These are phyloP conservation scores for Electrophaes corylata DNA, from an alignment of 2,888 invertebrate genomes.

Conservation along the genomic window DNA sequence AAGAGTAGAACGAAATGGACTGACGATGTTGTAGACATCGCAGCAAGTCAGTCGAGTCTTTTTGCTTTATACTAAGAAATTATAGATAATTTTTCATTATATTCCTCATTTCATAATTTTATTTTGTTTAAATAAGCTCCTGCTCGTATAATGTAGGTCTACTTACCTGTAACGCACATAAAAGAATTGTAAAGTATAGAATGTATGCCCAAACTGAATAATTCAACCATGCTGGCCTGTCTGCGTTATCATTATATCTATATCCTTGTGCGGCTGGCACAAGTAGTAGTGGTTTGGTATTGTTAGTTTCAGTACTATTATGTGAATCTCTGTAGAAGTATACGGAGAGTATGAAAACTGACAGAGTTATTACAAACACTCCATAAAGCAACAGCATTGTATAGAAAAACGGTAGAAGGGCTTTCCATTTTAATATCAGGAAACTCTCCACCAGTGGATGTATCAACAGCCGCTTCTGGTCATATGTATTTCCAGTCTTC, in stretches of 20 bases:
- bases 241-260: conserved; percentile 8
- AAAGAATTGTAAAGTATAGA: conserved; percentile 14
- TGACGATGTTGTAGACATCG: no score
- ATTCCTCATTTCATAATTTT: no score
- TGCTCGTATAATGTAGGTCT: neutral
- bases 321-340: conserved; percentile 43
- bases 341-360: conserved; percentile 48
- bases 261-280: neutral
- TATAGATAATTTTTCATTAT: no score
- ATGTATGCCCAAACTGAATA: conserved; percentile 10
- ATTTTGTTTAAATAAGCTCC: no score
- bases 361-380: conserved; percentile 58
- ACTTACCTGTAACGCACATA: conserved; percentile 19
- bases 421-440: conserved; percentile 65
- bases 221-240: conserved; percentile 9
- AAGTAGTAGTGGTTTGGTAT: no score
- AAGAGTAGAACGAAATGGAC: no score
- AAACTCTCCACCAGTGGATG: conserved; percentile 71
- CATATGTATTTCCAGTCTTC: conserved; percentile 53
- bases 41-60: no score
- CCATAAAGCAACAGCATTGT: conserved; percentile 55
- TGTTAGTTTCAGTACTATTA: neutral
- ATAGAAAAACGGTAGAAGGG: conserved; percentile 60
- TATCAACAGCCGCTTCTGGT: conserved; percentile 56
- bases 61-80: no score